These are phyloP conservation scores for Proteles cristata DNA, from an alignment of 2,113 vertebrate genomes.

Conservation along the genomic window DNA sequence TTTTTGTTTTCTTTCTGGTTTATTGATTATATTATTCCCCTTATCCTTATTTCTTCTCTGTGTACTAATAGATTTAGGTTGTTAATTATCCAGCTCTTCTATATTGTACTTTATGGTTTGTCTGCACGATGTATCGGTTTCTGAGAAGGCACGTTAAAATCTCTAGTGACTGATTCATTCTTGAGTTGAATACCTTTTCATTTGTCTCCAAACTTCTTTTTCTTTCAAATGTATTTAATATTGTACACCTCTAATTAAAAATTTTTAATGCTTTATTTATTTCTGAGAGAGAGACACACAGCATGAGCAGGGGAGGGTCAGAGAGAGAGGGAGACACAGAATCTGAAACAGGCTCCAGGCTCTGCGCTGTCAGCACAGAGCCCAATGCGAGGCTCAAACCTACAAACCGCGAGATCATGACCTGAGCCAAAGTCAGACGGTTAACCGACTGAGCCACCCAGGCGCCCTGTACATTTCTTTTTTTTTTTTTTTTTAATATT, in stretches of 20 bases:
- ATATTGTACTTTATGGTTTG: not conserved
- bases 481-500: too few relatives aligned
- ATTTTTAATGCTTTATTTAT: too few relatives aligned
- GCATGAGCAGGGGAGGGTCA: too few relatives aligned
- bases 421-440: too few relatives aligned
- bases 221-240: constrained; percentile 2
- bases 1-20: not conserved
- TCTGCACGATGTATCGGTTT: not conserved
- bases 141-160: not conserved
- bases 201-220: not conserved
- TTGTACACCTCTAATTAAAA: not conserved
- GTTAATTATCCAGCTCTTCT: not conserved
- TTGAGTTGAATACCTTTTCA: not conserved
- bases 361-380: too few relatives aligned
- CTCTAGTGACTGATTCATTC: not conserved
- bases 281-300: too few relatives aligned
- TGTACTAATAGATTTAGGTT: not conserved
- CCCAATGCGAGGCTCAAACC: too few relatives aligned
- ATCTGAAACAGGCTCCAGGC: too few relatives aligned
- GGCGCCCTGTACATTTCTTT: not conserved
- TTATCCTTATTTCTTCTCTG: not conserved
- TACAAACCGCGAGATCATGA: too few relatives aligned
- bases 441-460: too few relatives aligned
- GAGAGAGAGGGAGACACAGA: too few relatives aligned
- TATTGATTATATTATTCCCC: not conserved